phyloP scores from a whole-genome alignment of 2,888 invertebrate species.

The Lycocerus yunnanus region DNA sequence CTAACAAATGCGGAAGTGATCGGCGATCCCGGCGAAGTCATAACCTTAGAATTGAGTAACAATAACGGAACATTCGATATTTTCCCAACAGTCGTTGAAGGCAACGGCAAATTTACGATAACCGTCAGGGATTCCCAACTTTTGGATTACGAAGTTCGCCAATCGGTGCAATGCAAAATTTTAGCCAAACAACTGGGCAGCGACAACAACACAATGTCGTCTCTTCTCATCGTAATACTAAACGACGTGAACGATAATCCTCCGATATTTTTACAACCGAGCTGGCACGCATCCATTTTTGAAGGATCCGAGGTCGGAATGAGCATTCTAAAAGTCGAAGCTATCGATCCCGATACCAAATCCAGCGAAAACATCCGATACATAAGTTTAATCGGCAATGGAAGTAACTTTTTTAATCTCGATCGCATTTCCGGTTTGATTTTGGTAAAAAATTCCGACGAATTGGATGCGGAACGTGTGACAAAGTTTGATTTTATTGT shows the following conservation, averaged over 20 bases:
- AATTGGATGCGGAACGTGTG: constrained; percentile 82
- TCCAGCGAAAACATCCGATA: constrained; percentile 69
- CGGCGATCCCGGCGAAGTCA: constrained; percentile 65
- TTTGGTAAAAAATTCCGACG: constrained; percentile 75
- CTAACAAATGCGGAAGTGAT: constrained; percentile 46
- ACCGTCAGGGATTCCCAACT: constrained; percentile 80
- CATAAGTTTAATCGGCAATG: constrained; percentile 75
- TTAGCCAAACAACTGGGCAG: constrained; percentile 82
- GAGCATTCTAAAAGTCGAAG: constrained; percentile 65
- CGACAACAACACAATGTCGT: constrained; percentile 69
- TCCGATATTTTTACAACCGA: constrained; percentile 74
- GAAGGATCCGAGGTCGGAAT: constrained; percentile 75
- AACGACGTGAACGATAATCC: constrained; percentile 89
- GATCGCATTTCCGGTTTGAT: constrained; percentile 80
- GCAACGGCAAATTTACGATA: constrained; percentile 78
- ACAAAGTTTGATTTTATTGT: constrained; percentile 79
- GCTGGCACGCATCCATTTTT: constrained; percentile 75
- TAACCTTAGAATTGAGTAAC: constrained; percentile 74
- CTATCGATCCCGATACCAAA: constrained; percentile 81
- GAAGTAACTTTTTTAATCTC: constrained; percentile 78
- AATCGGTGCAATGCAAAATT: constrained; percentile 72
- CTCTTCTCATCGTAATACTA: constrained; percentile 78
- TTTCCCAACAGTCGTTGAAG: constrained; percentile 79
- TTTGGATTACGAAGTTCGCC: constrained; percentile 83
- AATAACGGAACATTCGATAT: constrained; percentile 91